A percentile compares a stretch with the other conserved stretches of the same genome.
Evolutionary conservation across 2,888 invertebrate genomes (phyloP).

Genomic region (Zhuqinia jingwanae): DNA sequence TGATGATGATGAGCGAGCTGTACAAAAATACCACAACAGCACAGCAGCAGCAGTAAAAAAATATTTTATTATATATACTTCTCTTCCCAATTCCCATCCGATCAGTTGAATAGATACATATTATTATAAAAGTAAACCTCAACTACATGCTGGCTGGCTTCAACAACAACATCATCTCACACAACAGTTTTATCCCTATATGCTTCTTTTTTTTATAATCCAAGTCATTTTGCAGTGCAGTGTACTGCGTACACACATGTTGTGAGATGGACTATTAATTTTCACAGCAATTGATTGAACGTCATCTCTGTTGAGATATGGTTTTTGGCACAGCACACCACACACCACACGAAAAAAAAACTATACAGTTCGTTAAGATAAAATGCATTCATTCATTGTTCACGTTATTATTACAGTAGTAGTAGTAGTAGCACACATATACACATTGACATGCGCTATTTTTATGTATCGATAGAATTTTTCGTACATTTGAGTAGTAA

Average conservation of each 20-base stretch:
- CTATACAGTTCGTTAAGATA: too few species aligned
- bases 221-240: background rate
- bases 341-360: too few species aligned
- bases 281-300: constrained; percentile 14
- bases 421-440: too few species aligned
- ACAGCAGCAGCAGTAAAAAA: too few species aligned
- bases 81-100: background rate
- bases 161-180: background rate
- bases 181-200: background rate
- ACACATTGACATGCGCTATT: too few species aligned
- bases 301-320: background rate
- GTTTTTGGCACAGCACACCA: background rate
- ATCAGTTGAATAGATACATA: too few species aligned
- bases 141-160: background rate
- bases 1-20: background rate
- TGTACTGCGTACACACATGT: too few species aligned
- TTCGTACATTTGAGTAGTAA: constrained; percentile 3
- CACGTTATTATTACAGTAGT: too few species aligned
- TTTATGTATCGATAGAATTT: constrained; percentile 34
- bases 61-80: too few species aligned
- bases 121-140: constrained; percentile 22
- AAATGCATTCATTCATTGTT: too few species aligned
- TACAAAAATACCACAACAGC: background rate
- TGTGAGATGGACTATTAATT: constrained; percentile 29
- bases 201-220: background rate